Conservation (phyloP, 2,113 vertebrate species). For the Chaetura pelagica region DNA sequence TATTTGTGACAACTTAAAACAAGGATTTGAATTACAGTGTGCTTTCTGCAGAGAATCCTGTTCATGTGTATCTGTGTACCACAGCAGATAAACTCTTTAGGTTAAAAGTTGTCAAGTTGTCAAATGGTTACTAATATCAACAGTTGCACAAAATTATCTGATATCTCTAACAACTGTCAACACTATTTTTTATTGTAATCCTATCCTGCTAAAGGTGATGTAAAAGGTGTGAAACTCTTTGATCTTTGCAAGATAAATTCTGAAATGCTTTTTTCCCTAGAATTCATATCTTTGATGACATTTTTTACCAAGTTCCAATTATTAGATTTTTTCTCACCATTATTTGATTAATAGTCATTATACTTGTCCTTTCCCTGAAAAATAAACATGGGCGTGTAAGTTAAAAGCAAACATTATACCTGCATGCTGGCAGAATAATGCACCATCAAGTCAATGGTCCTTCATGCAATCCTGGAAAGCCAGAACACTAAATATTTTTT, state of each 20-base stretch:
- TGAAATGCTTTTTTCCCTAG: not conserved
- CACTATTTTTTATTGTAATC: not conserved
- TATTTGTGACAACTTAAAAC: not conserved
- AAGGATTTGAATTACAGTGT: not conserved
- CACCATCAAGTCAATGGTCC: not conserved
- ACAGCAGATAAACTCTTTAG: not conserved
- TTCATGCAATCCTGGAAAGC: not conserved
- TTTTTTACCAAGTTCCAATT: not conserved
- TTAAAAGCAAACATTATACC: not conserved
- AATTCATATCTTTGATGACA: not conserved
- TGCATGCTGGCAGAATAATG: not conserved
- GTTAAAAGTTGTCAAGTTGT: not conserved
- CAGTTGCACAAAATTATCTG: not conserved
- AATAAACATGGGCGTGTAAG: not conserved
- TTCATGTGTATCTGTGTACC: not conserved
- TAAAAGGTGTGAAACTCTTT: not conserved
- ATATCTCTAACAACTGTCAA: not conserved
- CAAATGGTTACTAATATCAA: not conserved
- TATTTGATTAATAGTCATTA: not conserved
- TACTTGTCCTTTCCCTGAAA: not conserved
- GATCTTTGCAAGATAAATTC: not conserved
- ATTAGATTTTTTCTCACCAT: not conserved
- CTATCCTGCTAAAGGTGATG: rapidly evolving
- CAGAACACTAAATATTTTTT: not conserved
- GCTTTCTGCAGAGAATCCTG: not conserved